Conservation (phyloP, 2,113 vertebrate species). For the Pelusios castaneus region DNA sequence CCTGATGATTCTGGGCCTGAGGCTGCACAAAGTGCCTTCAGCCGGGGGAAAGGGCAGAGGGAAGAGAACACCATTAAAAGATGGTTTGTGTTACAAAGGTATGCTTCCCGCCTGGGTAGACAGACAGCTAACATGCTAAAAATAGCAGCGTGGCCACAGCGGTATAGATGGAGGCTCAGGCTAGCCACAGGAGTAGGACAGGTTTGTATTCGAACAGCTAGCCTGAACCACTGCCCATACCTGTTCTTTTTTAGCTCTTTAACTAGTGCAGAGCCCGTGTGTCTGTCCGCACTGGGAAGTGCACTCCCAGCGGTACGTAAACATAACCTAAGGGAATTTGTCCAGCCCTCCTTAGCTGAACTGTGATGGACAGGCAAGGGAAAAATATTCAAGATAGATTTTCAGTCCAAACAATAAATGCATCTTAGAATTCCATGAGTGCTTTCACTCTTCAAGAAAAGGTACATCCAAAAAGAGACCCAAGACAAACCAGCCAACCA, state of each 20-base stretch:
- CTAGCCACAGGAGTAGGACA: too few relatives aligned
- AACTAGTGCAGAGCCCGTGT: too few relatives aligned
- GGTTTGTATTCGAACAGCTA: too few relatives aligned
- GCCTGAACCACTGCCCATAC: too few relatives aligned
- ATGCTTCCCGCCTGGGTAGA: not conserved
- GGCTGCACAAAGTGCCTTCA: rapidly evolving
- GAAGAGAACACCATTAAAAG: too few relatives aligned
- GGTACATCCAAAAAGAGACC: not conserved
- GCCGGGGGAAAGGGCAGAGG: too few relatives aligned
- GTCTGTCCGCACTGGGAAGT: too few relatives aligned
- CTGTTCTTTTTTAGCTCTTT: too few relatives aligned
- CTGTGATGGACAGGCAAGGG: rapidly evolving
- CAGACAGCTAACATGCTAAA: not conserved
- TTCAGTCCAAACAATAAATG: not conserved
- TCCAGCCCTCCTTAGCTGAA: rapidly evolving
- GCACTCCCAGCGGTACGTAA: too few relatives aligned
- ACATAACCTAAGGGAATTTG: not conserved
- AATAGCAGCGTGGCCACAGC: not conserved
- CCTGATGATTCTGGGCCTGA: not conserved
- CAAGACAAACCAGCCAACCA: not conserved
- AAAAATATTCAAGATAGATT: not conserved
- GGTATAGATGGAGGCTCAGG: too few relatives aligned
- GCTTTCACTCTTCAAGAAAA: not conserved
- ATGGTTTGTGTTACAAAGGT: too few relatives aligned
- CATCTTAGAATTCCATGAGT: rapidly evolving